Evolutionary conservation across 2,888 invertebrate genomes (phyloP), one percentile per base, ranked within the genome.

Genomic region (Crioceris asparagi): DNA sequence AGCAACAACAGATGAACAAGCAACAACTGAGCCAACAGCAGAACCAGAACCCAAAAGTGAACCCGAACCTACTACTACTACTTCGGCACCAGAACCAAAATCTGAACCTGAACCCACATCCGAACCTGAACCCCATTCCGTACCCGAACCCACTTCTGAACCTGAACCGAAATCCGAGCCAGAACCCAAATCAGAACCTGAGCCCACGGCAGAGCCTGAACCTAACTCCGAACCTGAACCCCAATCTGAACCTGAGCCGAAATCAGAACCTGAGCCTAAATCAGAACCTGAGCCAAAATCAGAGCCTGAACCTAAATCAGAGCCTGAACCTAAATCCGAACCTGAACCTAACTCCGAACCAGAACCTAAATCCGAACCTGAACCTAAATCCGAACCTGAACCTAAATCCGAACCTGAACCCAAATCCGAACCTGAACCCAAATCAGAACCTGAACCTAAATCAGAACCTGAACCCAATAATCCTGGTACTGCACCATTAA

Each of bases 281-380:
- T 51, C 51, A 6, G 57, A 64, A 43, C 59, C 66, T 0, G 53
- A 60, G 39, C 51, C 64, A 14, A 55, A 60, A 42, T 54, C 63
- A 3, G 55, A 56, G 38, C 52, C 57, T 14, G 31, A 35, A 45
- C 32, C 57, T 1, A 55, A 61, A 43, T 54, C 58, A 1, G 58
- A 63, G 47, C 54, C 64, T 3, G 56, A 60, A 46, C 56, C 63
- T 1, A 61, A 64, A 53, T 60, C 67, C 5, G 46, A 69, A 50
- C 61, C 73, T 0, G 61, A 64, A 53, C 60, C 67, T 5, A 44
- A 69, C 49, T 61, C 73, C 0, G 65, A 65, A 38, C 57, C 69
- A 2, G 59, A 64, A 50, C 57, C 65, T 3, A 57, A 61, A 47
- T 57, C 64, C 2, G 65, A 65, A 38, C 57, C 69, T 2, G 59